Conservation (phyloP, 2,888 invertebrate species). For the Ophioninae sp. region DNA sequence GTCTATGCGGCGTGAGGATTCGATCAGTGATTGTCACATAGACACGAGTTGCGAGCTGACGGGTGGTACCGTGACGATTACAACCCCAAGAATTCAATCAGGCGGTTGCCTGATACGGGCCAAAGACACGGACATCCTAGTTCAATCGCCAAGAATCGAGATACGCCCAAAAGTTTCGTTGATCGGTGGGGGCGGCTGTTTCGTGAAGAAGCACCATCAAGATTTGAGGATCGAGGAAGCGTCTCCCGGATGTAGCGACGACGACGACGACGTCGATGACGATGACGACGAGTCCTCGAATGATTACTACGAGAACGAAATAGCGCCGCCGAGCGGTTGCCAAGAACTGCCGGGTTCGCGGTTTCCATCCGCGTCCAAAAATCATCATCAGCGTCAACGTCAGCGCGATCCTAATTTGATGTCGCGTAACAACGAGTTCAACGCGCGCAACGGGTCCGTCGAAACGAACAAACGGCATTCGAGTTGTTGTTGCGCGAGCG, state of each 20-base stretch:
- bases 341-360: conserved; percentile 75
- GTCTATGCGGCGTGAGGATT: not conserved
- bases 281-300: not conserved
- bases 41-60: conserved; percentile 72
- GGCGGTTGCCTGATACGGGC: conserved; percentile 71
- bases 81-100: conserved; percentile 68
- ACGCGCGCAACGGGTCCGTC: not conserved
- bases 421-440: conserved; percentile 1
- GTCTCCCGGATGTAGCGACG: conserved; percentile 16
- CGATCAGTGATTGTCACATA: conserved; percentile 64
- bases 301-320: conserved; percentile 43
- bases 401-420: not conserved
- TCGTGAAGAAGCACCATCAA: conserved; percentile 67
- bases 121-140: conserved; percentile 65
- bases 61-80: conserved; percentile 73
- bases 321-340: conserved; percentile 74
- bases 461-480: conserved; percentile 43
- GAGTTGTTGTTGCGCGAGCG: conserved; percentile 50
- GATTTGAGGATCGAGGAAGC: conserved; percentile 44
- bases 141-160: conserved; percentile 71
- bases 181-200: conserved; percentile 68
- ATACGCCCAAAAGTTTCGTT: conserved; percentile 71
- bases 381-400: not conserved
- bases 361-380: conserved; percentile 1
- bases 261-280: not conserved